Percentiles rank a stretch among this genome's conserved stretches.
Conservation (phyloP, 2,888 invertebrate species). For the Metallyticus violacea region DNA sequence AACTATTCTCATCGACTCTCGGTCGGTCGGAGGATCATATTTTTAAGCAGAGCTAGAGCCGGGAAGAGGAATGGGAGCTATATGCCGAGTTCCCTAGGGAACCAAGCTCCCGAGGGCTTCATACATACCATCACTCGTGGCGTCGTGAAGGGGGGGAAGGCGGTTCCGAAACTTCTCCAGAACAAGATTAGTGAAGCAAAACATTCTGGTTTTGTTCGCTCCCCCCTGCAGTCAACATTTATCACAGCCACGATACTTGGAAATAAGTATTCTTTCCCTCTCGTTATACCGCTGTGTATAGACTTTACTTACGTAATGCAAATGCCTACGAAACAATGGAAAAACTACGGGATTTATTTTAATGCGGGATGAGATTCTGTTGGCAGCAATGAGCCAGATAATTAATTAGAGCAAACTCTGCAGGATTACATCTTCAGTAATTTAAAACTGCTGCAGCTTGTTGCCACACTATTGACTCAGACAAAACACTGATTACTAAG, state of each 20-base stretch:
- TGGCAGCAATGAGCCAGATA: not conserved
- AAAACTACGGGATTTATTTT: too few species aligned
- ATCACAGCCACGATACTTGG: not conserved
- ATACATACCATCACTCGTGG: not conserved
- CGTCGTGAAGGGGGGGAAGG: not conserved
- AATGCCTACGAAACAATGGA: not conserved
- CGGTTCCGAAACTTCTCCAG: not conserved
- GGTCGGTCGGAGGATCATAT: too few species aligned
- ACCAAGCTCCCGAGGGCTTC: not conserved
- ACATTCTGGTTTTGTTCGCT: not conserved
- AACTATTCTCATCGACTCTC: not conserved
- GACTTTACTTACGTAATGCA: not conserved
- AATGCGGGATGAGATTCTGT: not conserved
- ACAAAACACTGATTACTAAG: too few species aligned
- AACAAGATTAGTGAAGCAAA: slow-evolving; percentile 13
- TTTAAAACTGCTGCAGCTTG: too few species aligned
- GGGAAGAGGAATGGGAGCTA: too few species aligned
- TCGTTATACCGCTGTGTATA: not conserved
- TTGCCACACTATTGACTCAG: too few species aligned
- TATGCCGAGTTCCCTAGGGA: not conserved
- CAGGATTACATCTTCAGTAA: not conserved
- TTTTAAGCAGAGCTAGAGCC: too few species aligned
- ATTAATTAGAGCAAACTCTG: not conserved
- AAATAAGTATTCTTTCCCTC: too few species aligned
- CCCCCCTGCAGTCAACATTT: not conserved